Evolutionary conservation across 2,888 invertebrate genomes (phyloP).

Genomic region (Calameuta pallipes): DNA sequence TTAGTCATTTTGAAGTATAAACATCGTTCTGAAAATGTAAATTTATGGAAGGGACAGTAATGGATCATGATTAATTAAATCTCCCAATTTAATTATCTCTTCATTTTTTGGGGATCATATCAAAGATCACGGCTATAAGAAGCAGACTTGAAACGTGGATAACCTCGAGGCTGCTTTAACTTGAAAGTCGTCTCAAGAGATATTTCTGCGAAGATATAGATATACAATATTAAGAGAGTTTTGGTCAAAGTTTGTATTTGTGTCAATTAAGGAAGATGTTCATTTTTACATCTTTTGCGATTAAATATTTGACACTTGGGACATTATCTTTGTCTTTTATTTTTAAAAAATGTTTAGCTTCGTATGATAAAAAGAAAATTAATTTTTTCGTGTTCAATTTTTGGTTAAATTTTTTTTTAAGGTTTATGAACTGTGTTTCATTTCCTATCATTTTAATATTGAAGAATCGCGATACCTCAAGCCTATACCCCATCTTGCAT

Average conservation of each 20-base stretch:
- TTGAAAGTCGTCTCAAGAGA: not conserved
- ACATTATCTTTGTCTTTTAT: not conserved
- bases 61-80: not conserved
- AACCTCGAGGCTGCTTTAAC: not conserved
- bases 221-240: not conserved
- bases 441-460: not conserved
- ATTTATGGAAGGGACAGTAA: not conserved
- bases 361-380: not conserved
- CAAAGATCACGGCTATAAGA: not conserved
- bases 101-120: not conserved
- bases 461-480: not conserved
- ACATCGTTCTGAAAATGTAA: not conserved
- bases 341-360: not conserved
- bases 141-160: not conserved
- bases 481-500: not conserved
- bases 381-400: not conserved
- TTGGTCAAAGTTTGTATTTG: not conserved
- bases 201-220: not conserved
- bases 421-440: not conserved
- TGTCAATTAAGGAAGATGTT: not conserved
- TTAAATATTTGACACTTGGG: not conserved
- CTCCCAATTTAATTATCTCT: too few relatives aligned
- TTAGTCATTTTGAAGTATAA: too few relatives aligned
- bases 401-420: not conserved
- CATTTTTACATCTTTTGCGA: not conserved